These are phyloP conservation scores for Sesia bembeciformis DNA, from an alignment of 2,888 invertebrate species.

Conservation along the genomic window DNA sequence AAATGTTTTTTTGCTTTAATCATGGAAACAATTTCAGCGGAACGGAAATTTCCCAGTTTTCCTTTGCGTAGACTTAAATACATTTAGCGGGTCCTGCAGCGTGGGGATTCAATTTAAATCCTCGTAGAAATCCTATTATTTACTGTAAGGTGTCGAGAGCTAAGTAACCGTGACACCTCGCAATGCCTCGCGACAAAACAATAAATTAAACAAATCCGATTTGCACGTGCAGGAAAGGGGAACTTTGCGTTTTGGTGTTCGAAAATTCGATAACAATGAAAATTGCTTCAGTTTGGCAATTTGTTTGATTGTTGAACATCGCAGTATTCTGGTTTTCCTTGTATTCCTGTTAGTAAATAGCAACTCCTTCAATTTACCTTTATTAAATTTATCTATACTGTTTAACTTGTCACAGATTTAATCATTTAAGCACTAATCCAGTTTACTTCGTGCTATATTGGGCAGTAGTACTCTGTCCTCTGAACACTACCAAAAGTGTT, in stretches of 20 bases:
- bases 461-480: too few relatives aligned
- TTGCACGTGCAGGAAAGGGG: slow-evolving; percentile 54
- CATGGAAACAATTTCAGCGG: not conserved
- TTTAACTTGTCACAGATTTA: too few relatives aligned
- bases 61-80: slow-evolving; percentile 14
- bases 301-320: too few relatives aligned
- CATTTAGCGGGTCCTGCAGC: slow-evolving; percentile 22
- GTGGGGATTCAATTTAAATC: slow-evolving; percentile 55
- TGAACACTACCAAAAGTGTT: too few relatives aligned
- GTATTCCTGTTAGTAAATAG: too few relatives aligned
- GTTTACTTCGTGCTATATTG: too few relatives aligned
- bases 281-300: not conserved
- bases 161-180: slow-evolving; percentile 62
- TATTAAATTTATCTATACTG: too few relatives aligned
- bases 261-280: slow-evolving; percentile 38
- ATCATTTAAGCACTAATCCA: too few relatives aligned
- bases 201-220: slow-evolving; percentile 73
- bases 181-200: slow-evolving; percentile 47
- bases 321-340: too few relatives aligned
- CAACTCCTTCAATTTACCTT: too few relatives aligned
- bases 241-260: slow-evolving; percentile 42
- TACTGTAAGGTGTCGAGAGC: slow-evolving; percentile 59
- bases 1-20: slow-evolving; percentile 2
- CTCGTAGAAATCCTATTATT: slow-evolving; percentile 62
- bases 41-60: not conserved